Evolutionary conservation across 2,113 vertebrate species (phyloP).

Genomic region (Asarcornis scutulata): DNA sequence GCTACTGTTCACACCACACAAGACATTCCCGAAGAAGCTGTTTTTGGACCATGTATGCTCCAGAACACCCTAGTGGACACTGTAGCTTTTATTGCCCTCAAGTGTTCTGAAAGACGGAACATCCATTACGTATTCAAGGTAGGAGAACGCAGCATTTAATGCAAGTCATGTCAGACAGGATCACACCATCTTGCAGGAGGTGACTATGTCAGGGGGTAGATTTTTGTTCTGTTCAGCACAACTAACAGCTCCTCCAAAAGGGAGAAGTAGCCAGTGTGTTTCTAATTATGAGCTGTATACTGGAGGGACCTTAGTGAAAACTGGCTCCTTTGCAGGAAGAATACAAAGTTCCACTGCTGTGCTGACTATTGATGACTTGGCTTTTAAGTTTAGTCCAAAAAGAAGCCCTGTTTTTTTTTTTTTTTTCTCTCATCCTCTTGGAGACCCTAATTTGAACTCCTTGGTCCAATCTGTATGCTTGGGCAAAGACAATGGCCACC

Average conservation of each 20-base stretch:
- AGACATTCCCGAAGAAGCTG: constrained; percentile 83
- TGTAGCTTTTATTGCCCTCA: constrained; percentile 88
- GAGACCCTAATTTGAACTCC: neutral
- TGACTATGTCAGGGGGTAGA: neutral
- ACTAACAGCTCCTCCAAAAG: neutral
- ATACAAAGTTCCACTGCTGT: neutral
- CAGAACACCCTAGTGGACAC: constrained; percentile 87
- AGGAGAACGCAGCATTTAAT: constrained; percentile 24
- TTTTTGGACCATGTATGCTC: constrained; percentile 86
- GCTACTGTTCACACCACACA: constrained; percentile 86
- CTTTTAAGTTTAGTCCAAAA: neutral
- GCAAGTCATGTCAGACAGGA: neutral
- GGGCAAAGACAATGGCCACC: neutral
- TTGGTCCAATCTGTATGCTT: neutral
- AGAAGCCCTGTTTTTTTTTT: neutral
- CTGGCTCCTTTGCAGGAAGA: neutral
- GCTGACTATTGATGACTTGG: neutral
- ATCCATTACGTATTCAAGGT: constrained; percentile 87
- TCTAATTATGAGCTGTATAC: neutral
- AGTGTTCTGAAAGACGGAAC: constrained; percentile 81
- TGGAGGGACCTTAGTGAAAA: neutral
- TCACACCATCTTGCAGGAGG: neutral
- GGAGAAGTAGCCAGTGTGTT: neutral
- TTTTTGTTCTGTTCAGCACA: neutral
- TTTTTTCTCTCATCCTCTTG: neutral